Evolutionary conservation across 1,140 invertebrate genomes (phyloP).

Genomic region (Scaptomyza graminum): DNA sequence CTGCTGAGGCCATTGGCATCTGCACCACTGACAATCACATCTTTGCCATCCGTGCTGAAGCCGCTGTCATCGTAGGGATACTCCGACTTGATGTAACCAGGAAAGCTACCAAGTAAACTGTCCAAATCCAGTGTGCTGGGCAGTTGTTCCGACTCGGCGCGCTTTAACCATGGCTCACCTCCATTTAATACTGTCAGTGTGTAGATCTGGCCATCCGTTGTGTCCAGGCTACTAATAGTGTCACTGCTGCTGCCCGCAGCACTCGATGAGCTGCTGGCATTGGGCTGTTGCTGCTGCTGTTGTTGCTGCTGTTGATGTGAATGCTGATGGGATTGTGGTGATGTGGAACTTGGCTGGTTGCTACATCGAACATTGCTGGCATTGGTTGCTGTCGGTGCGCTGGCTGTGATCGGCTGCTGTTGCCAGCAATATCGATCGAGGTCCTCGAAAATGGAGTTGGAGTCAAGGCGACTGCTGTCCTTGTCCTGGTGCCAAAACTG

Average conservation of each 20-base stretch:
- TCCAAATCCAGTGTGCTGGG: constrained; percentile 87
- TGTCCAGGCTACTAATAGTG: constrained; percentile 76
- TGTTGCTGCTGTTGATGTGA: constrained; percentile 47
- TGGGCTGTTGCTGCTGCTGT: constrained; percentile 75
- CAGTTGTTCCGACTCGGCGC: constrained; percentile 85
- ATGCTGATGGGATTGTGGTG: constrained; percentile 58
- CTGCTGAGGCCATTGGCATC: constrained; percentile 61
- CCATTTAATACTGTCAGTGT: constrained; percentile 88
- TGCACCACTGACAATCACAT: constrained; percentile 74
- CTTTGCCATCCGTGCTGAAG: constrained; percentile 88
- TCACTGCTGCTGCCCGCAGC: constrained; percentile 68
- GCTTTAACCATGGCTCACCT: constrained; percentile 84
- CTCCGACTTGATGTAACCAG: constrained; percentile 86
- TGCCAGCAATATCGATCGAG: constrained; percentile 92
- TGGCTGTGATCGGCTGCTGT: constrained; percentile 86
- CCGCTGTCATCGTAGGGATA: constrained; percentile 89
- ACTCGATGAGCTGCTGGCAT: constrained; percentile 67
- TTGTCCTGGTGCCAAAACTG: constrained; percentile 90
- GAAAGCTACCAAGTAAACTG: constrained; percentile 86
- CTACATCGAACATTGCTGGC: constrained; percentile 78
- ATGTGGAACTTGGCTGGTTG: constrained; percentile 61
- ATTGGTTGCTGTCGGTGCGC: constrained; percentile 73
- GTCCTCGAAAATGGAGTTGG: constrained; percentile 89
- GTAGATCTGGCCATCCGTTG: constrained; percentile 87
- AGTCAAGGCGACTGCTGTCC: constrained; percentile 87